A percentile compares a stretch with the other conserved stretches of the same genome.
Evolutionary conservation across 2,888 invertebrate genomes (phyloP).

Genomic region (Catotricha subobsoleta): DNA sequence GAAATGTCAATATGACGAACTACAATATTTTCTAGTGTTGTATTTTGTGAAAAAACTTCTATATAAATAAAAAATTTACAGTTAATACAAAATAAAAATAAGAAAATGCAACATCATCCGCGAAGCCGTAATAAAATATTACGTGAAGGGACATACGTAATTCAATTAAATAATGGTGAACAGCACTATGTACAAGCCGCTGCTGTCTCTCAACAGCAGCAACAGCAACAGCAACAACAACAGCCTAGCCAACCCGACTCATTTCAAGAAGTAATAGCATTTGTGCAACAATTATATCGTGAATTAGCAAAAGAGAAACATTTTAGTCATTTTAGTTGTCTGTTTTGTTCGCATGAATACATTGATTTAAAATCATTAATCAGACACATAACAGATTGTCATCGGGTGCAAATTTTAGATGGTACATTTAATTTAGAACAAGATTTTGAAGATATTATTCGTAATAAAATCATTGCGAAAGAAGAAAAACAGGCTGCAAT

Average conservation of each 20-base stretch:
- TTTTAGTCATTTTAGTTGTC: conserved; percentile 3
- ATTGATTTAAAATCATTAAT: conserved; percentile 1
- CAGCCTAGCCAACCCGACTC: neutral
- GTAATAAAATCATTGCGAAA: neutral
- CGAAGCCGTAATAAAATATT: neutral
- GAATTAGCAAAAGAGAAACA: conserved; percentile 3
- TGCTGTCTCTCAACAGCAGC: neutral
- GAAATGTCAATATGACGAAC: no score
- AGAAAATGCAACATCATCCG: neutral
- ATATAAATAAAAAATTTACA: neutral
- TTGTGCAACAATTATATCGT: conserved; percentile 5
- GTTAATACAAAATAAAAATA: neutral
- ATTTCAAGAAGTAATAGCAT: conserved; percentile 5
- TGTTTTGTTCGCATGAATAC: conserved; percentile 5
- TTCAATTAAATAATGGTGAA: conserved; percentile 4
- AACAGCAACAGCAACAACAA: neutral
- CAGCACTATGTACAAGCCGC: conserved; percentile 1
- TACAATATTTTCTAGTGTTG: neutral
- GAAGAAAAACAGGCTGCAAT: neutral
- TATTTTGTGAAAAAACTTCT: neutral
- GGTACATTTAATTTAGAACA: conserved; percentile 5
- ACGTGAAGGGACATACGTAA: neutral
- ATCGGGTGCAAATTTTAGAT: conserved; percentile 2
- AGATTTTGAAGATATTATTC: conserved; percentile 2
- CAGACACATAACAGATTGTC: conserved; percentile 4